phyloP scores from a whole-genome alignment of 2,113 vertebrate species.

The Heterotilapia buettikoferi region DNA sequence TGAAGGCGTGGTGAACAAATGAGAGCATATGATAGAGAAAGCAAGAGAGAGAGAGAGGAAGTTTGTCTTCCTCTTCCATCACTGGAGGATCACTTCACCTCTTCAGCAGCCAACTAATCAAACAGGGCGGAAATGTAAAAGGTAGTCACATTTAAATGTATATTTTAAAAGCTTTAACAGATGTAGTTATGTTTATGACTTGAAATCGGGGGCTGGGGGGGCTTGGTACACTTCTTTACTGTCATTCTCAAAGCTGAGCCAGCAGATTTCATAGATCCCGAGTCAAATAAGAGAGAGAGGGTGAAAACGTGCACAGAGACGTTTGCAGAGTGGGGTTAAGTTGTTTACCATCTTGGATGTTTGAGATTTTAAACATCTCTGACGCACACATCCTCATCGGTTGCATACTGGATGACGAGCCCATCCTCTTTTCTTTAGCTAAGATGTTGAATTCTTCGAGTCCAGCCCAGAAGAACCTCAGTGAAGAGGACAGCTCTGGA shows the following conservation, averaged over 20 bases:
- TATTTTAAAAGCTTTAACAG: background rate
- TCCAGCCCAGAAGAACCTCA: conserved; percentile 13
- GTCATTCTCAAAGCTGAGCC: background rate
- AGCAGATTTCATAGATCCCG: background rate
- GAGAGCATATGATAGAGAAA: background rate
- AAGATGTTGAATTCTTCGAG: conserved; percentile 52
- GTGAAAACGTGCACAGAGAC: background rate
- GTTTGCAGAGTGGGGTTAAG: background rate
- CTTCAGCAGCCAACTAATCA: background rate
- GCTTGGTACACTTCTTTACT: background rate
- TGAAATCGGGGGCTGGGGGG: background rate
- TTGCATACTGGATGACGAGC: background rate
- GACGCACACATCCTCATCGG: background rate
- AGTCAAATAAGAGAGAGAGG: background rate
- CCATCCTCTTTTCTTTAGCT: background rate
- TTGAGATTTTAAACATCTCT: background rate
- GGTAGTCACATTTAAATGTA: conserved; percentile 24
- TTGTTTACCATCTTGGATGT: background rate
- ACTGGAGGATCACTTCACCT: background rate
- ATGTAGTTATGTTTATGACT: background rate
- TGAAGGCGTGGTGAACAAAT: background rate
- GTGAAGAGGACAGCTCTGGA: conserved; percentile 55
- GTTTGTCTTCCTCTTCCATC: conserved; percentile 36
- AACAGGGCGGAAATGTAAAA: conserved; percentile 38
- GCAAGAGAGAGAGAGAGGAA: conserved; percentile 17